Base-by-base conservation (phyloP, 2,797 vertebrate genomes). In the Gila robusta region DNA sequence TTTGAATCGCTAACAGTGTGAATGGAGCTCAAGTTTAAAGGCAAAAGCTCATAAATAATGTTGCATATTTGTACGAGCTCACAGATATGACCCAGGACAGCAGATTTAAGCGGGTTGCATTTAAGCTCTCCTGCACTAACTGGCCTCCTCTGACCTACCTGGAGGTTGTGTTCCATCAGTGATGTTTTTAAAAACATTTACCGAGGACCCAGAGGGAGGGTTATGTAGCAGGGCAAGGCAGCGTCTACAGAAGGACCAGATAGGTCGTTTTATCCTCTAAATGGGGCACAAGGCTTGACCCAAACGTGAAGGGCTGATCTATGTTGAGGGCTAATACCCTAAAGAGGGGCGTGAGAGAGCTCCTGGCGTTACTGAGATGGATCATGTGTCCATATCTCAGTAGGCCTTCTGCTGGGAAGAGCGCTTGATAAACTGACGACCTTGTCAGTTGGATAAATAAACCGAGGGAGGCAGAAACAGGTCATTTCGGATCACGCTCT, bases 311-410 rank as follows among this genome's bases (percentile, higher is more conserved):
- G 88, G 90, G 87, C 91, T 91, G 91, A 93, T 93, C 90, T 93
- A 91, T 84, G 87, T 88, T 93, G 91, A 91, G 88, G 91, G 56
- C 89, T 93, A 91, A 93, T 88, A 92, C 93, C 91, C 79, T 73
- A 88, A 93, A 92, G 91, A 84, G 39, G 41, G 69, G 84, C 23
- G 89, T 89, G 91, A 26, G 89, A 91, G 89, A 87, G 78, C 44
- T 89, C 87, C 81, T 92, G 93, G 91, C 92, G 91, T 91, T 44
- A 90, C 47, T 49, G 87, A 95, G 94, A 96, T 93, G 93, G 96
- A 97, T 91, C 90, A 91, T 94, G 87, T 93, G 91, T 91, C 92
- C 91, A 89, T 93, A 94, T 94, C 93, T 94, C 93, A 90, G 90
- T 87, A 91, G 52, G 83, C 92, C 89, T 90, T 90, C 89, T 86